Conservation (phyloP, 2,113 vertebrate species). For the Tympanuchus pallidicinctus region DNA sequence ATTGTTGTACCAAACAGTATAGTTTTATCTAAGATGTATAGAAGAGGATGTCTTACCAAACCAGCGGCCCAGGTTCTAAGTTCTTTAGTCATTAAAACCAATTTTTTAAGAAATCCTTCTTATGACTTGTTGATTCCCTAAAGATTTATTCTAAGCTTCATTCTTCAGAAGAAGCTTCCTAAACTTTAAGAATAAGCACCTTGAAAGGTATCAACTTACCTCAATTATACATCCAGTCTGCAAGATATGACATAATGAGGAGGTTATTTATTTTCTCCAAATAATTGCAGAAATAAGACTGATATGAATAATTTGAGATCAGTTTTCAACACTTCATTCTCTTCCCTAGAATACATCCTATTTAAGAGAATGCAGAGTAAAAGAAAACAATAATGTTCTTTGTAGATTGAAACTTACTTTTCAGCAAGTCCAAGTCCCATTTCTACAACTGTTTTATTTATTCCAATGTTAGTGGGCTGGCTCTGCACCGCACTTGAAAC, state of each 20-base stretch:
- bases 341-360: not conserved
- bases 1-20: not conserved
- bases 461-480: not conserved
- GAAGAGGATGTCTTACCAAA: not conserved
- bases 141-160: not conserved
- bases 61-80: rapidly evolving
- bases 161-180: not conserved
- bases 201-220: not conserved
- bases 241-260: not conserved
- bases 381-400: not conserved
- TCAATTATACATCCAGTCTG: not conserved
- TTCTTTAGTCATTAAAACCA: not conserved
- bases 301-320: not conserved
- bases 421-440: not conserved
- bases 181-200: not conserved
- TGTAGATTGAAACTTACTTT: not conserved
- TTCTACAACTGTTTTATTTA: not conserved
- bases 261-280: not conserved
- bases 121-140: not conserved
- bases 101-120: not conserved
- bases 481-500: rapidly evolving
- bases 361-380: not conserved
- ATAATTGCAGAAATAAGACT: not conserved
- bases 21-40: rapidly evolving
- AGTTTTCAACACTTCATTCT: not conserved